phyloP scores from a whole-genome alignment of 2,888 invertebrate species.

The Brachycybe producta region DNA sequence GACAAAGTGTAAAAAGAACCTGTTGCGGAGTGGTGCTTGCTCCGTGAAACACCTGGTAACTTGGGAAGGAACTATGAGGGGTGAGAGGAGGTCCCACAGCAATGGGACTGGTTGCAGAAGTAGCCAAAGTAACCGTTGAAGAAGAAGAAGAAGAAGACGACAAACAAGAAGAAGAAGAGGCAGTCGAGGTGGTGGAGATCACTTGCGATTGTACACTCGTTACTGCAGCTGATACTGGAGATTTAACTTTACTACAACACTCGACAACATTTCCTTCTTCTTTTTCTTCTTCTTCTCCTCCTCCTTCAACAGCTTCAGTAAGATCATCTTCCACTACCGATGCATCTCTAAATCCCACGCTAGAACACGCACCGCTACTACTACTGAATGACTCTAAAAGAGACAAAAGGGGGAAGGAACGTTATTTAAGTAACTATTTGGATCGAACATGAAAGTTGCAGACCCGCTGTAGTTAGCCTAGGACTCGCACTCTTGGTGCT shows the following conservation, averaged over 20 bases:
- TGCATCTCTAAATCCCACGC: neutral
- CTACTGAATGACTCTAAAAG: neutral
- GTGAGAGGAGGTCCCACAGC: constrained; percentile 8
- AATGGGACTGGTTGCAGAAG: constrained; percentile 14
- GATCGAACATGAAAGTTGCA: too few relatives aligned
- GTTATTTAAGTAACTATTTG: too few relatives aligned
- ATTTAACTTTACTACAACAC: too few relatives aligned
- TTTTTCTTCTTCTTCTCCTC: neutral
- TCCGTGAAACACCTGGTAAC: neutral
- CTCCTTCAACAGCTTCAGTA: neutral
- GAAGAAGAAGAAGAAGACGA: too few relatives aligned
- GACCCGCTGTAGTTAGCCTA: constrained; percentile 60
- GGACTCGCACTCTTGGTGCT: constrained; percentile 53
- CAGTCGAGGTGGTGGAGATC: neutral
- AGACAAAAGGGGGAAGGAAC: too few relatives aligned
- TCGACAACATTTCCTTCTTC: neutral
- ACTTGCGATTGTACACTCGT: constrained; percentile 1
- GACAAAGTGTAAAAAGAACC: too few relatives aligned
- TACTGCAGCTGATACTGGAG: too few relatives aligned
- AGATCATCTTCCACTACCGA: neutral
- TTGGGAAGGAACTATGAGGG: neutral
- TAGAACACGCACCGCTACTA: neutral
- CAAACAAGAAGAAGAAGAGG: too few relatives aligned
- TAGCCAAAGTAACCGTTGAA: too few relatives aligned
- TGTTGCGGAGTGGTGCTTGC: neutral